phyloP scores from a whole-genome alignment of 2,888 invertebrate species.

The Axea sp. region DNA sequence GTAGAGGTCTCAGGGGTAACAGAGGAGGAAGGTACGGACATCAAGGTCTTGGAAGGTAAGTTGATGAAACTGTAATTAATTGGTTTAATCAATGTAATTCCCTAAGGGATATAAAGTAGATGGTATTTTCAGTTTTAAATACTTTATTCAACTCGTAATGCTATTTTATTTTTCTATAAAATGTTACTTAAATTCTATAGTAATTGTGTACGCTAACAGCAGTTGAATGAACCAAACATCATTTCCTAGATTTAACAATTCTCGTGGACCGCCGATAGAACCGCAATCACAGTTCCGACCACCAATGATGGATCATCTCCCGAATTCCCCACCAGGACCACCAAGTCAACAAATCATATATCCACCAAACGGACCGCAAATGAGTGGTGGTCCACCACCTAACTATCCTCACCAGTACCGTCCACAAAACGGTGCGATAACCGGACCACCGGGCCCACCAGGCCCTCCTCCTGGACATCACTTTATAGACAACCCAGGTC shows the following conservation, averaged over 20 bases:
- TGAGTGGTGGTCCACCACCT: not conserved
- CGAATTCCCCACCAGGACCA: conserved; percentile 68
- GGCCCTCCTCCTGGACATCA: conserved; percentile 66
- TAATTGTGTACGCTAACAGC: too few relatives aligned
- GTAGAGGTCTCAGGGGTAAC: conserved; percentile 66
- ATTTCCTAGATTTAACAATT: conserved; percentile 42
- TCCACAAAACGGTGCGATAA: conserved; percentile 66
- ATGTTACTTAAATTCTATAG: too few relatives aligned
- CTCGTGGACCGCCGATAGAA: conserved; percentile 49
- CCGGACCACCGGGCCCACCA: conserved; percentile 46
- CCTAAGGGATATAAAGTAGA: too few relatives aligned
- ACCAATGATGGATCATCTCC: conserved; percentile 70
- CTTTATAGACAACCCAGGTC: conserved; percentile 72
- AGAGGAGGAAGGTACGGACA: conserved; percentile 64
- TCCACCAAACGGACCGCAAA: conserved; percentile 46
- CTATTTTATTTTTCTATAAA: too few relatives aligned
- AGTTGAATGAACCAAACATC: too few relatives aligned
- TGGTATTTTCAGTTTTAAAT: too few relatives aligned
- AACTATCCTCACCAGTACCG: conserved; percentile 67
- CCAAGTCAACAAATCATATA: conserved; percentile 70
- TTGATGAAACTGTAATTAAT: too few relatives aligned
- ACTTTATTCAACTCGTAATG: too few relatives aligned
- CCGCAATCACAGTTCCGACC: conserved; percentile 65
- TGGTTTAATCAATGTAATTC: too few relatives aligned
- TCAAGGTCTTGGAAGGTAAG: not conserved